Conservation (phyloP, 2,888 invertebrate genomes). For the Trichopria drosophilae region DNA sequence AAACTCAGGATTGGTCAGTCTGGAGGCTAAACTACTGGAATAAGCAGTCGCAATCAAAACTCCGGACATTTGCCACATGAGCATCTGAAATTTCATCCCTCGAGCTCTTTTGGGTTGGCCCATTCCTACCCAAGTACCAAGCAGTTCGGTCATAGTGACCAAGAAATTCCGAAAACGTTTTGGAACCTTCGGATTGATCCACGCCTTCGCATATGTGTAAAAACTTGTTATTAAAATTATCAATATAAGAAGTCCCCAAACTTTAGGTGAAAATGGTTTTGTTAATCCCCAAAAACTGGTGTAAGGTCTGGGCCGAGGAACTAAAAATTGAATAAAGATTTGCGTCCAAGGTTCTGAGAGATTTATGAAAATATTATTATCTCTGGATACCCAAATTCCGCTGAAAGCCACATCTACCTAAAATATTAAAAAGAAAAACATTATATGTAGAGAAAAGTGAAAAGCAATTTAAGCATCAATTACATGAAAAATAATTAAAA, state of each 20-base stretch:
- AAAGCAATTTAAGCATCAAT: too few relatives aligned
- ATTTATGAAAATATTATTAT: constrained; percentile 38
- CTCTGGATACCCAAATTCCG: constrained; percentile 45
- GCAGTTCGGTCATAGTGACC: constrained; percentile 42
- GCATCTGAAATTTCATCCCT: constrained; percentile 41
- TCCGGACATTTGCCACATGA: constrained; percentile 50
- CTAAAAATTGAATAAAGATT: constrained; percentile 45
- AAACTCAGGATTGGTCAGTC: constrained; percentile 46
- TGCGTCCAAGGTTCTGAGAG: constrained; percentile 47
- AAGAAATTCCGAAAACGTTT: constrained; percentile 43
- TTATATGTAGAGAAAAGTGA: too few relatives aligned
- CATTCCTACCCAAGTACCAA: constrained; percentile 39
- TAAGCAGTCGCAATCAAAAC: constrained; percentile 49
- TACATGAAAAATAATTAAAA: background rate
- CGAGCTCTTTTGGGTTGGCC: constrained; percentile 35
- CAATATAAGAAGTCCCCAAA: constrained; percentile 42
- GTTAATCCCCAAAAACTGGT: constrained; percentile 50
- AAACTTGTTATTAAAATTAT: constrained; percentile 36
- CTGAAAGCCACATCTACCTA: constrained; percentile 50
- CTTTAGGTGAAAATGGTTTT: constrained; percentile 42
- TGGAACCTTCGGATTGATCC: constrained; percentile 43
- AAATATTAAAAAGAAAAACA: background rate
- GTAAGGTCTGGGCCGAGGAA: constrained; percentile 48
- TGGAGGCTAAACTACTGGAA: constrained; percentile 49
- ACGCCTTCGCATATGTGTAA: constrained; percentile 41